Conservation (phyloP, 1,140 invertebrate genomes). For the Euura lappo region DNA sequence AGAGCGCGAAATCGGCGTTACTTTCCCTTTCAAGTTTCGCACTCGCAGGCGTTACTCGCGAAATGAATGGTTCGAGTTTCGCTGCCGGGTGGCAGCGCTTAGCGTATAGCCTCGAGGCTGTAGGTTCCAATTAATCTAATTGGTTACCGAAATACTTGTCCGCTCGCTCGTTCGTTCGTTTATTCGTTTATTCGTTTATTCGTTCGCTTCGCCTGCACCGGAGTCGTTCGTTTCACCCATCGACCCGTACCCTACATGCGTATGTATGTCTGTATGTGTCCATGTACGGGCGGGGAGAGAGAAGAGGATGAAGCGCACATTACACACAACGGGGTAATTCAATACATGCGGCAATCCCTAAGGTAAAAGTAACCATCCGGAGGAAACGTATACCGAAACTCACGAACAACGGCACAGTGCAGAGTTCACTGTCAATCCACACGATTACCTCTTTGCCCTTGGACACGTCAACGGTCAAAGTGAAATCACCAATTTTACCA, state of each 20-base stretch:
- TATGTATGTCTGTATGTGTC: not conserved
- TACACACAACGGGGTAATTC: too few species aligned
- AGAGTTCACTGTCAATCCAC: not conserved
- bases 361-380: too few species aligned
- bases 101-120: not conserved
- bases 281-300: not conserved
- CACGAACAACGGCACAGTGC: not conserved
- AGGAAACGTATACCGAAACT: too few species aligned
- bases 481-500: not conserved
- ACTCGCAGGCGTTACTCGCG: not conserved
- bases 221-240: too few species aligned
- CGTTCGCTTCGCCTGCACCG: too few species aligned
- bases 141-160: not conserved
- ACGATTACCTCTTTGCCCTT: not conserved
- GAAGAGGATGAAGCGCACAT: too few species aligned
- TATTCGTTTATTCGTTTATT: too few species aligned
- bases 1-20: not conserved
- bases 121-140: constrained; percentile 1
- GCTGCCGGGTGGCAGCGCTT: not conserved
- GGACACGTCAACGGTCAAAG: not conserved
- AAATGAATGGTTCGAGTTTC: not conserved
- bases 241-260: not conserved
- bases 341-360: too few species aligned
- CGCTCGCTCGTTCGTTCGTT: too few species aligned
- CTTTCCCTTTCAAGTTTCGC: not conserved